These are phyloP conservation scores for Cephalopterus ornatus DNA, from an alignment of 2,113 vertebrate genomes.

Conservation along the genomic window DNA sequence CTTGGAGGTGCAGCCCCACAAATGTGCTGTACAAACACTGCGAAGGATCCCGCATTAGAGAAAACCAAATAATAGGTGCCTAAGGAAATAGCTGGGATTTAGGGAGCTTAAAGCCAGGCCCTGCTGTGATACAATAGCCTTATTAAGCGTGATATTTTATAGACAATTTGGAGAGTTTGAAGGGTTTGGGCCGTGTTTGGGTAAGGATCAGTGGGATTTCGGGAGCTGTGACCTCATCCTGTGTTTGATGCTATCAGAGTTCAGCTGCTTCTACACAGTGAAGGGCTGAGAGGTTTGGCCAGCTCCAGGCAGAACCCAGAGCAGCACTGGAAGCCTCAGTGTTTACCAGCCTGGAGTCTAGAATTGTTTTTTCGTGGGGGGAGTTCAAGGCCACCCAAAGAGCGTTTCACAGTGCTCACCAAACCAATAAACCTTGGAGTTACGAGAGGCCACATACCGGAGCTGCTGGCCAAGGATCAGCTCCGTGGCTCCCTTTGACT, in stretches of 20 bases:
- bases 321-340: not conserved
- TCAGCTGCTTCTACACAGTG: not conserved
- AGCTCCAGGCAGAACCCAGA: not conserved
- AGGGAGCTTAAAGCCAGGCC: slow-evolving; percentile 35
- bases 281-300: not conserved
- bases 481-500: not conserved
- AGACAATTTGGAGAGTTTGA: slow-evolving; percentile 6
- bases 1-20: not conserved
- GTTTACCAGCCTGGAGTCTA: slow-evolving; percentile 20
- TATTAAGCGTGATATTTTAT: slow-evolving; percentile 59
- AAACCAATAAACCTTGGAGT: not conserved
- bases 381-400: slow-evolving; percentile 59
- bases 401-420: not conserved
- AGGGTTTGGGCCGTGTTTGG: slow-evolving; percentile 37
- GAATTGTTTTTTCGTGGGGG: slow-evolving; percentile 5
- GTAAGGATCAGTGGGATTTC: slow-evolving; percentile 65
- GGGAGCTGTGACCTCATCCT: slow-evolving; percentile 51
- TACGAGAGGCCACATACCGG: not conserved
- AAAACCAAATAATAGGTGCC: slow-evolving; percentile 6
- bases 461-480: not conserved
- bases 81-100: slow-evolving; percentile 50
- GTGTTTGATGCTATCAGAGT: not conserved
- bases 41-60: not conserved
- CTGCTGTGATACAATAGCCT: slow-evolving; percentile 54
- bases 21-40: not conserved